These are phyloP conservation scores for Nephrotoma guestfalica DNA, from an alignment of 2,888 invertebrate genomes.

Conservation along the genomic window DNA sequence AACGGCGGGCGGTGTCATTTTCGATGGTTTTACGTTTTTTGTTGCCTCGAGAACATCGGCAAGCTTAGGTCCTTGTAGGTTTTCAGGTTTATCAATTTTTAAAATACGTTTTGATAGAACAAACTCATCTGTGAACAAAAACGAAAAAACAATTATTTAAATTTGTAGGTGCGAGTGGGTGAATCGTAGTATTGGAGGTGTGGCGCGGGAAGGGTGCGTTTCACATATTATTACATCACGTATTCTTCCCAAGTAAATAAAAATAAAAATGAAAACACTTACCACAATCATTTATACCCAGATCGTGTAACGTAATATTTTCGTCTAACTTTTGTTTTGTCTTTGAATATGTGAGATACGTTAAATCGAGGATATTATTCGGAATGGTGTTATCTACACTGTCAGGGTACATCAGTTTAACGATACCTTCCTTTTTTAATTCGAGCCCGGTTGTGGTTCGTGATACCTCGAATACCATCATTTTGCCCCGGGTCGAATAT, in stretches of 20 bases:
- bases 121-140: constrained; percentile 13
- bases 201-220: not conserved
- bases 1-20: constrained; percentile 25
- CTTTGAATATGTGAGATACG: not conserved
- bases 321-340: not conserved
- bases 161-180: not conserved
- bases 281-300: not conserved
- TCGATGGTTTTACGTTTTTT: constrained; percentile 25
- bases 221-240: not conserved
- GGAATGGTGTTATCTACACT: not conserved
- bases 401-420: not conserved
- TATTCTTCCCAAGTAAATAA: not conserved
- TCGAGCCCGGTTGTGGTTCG: not conserved
- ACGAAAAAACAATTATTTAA: not conserved
- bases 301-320: not conserved
- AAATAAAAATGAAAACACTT: not conserved
- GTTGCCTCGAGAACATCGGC: constrained; percentile 35
- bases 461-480: not conserved
- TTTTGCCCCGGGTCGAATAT: not conserved
- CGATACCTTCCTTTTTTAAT: not conserved
- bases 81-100: constrained; percentile 22
- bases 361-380: not conserved
- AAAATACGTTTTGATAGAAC: constrained; percentile 22
- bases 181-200: not conserved
- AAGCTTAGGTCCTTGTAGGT: constrained; percentile 33